Evolutionary conservation across 1,140 invertebrate genomes (phyloP), one percentile per base, ranked within the genome.

Genomic region (Drosophila athabasca): DNA sequence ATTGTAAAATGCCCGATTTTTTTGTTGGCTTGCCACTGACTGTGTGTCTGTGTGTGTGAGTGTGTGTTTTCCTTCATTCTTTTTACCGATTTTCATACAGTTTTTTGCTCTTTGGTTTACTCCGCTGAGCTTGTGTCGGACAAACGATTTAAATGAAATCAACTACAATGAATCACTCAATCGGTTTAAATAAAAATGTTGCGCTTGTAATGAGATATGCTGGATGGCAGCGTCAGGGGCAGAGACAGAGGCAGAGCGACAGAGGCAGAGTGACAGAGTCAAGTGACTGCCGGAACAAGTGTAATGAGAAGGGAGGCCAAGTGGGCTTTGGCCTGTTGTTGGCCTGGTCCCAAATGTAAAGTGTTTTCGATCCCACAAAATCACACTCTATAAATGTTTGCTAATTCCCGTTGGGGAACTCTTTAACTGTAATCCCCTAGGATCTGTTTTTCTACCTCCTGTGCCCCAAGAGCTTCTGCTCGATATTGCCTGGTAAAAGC

Each of bases 81-180:
- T 48, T 62, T 48, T 62, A 1, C 35, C 35, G 35, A 39, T 39
- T 39, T 39, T 13, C 35, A 39, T 39, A 4, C 35, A 4, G 6
- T 44, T 60, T 62, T 51, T 43, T 49, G 26, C 45, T 62, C 8
- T 39, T 65, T 70, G 48, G 54, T 69, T 50, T 46, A 58, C 55
- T 62, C 58, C 41, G 51, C 57, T 54, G 73, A 52, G 69, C 68
- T 65, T 60, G 62, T 79, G 83, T 88, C 83, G 79, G 67, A 88
- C 76, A 88, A 88, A 76, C 83, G 83, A 83, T 88, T 88, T 88
- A 88, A 88, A 88, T 88, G 83, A 88, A 88, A 88, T 88, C 79
- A 88, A 88, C 83, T 83, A 77, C 72, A 79, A 88, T 79, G 75
- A 79, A 88, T 82, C 83, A 76, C 83, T 88, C 83, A 88, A 88